Conservation (phyloP, 2,888 invertebrate genomes). For the Podotricha telesiphe region DNA sequence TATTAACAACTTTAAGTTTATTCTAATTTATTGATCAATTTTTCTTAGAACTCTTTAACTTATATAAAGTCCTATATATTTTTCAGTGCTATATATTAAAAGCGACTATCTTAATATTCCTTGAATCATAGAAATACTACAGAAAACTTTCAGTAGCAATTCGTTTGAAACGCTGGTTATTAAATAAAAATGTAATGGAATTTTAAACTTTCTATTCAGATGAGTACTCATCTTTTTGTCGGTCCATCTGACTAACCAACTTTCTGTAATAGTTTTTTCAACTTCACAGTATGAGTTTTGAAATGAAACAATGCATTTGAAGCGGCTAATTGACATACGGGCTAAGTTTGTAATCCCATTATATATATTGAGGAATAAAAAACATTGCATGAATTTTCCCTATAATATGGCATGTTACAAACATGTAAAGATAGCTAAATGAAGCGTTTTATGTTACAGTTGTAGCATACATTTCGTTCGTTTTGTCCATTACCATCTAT, state of each 20-base stretch:
- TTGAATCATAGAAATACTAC: background rate
- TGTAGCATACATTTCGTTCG: too few species aligned
- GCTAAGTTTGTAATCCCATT: background rate
- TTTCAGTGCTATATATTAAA: background rate
- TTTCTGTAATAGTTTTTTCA: constrained; percentile 33
- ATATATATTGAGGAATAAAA: too few species aligned
- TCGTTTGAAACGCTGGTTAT: constrained; percentile 27
- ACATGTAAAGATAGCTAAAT: too few species aligned
- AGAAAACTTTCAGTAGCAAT: background rate
- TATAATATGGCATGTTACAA: too few species aligned
- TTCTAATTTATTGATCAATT: too few species aligned
- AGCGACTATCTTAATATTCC: background rate
- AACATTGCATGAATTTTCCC: too few species aligned
- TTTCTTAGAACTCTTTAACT: too few species aligned
- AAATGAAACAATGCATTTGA: constrained; percentile 20
- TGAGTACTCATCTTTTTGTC: constrained; percentile 33
- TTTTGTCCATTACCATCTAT: too few species aligned
- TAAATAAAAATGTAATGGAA: constrained; percentile 31
- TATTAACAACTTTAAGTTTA: too few species aligned
- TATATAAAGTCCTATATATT: too few species aligned
- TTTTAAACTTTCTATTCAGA: constrained; percentile 35
- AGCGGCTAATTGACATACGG: constrained; percentile 25
- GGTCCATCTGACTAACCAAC: constrained; percentile 32
- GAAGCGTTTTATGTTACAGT: too few species aligned
- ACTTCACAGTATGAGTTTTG: constrained; percentile 29